A percentile compares a stretch with the other conserved stretches of the same genome.
phyloP scores from a whole-genome alignment of 2,888 invertebrate species.

The Chorisops tibialis region DNA sequence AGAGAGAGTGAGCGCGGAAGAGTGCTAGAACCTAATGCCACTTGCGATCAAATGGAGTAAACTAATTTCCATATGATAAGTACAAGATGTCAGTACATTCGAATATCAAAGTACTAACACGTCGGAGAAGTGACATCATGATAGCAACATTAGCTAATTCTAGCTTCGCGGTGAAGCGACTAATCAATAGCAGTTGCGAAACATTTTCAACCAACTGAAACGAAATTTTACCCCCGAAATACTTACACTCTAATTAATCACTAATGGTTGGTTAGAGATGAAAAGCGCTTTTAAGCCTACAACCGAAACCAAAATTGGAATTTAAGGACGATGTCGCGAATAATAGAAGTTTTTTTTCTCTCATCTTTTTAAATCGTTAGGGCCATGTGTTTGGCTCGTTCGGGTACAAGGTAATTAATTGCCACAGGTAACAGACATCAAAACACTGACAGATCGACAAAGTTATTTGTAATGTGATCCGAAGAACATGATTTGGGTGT shows the following conservation, averaged over 20 bases:
- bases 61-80: constrained; percentile 23
- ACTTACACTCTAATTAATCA: constrained; percentile 13
- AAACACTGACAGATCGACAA: constrained; percentile 20
- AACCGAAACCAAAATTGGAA: too few species aligned
- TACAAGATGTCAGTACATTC: neutral
- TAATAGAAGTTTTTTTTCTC: too few species aligned
- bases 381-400: too few species aligned
- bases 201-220: neutral
- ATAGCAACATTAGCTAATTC: neutral
- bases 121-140: neutral
- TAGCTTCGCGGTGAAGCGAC: neutral
- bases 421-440: constrained; percentile 22
- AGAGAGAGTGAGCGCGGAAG: neutral
- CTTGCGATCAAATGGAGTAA: neutral
- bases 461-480: constrained; percentile 16
- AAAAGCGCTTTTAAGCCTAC: too few species aligned
- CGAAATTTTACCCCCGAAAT: constrained; percentile 6
- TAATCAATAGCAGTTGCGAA: neutral
- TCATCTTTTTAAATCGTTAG: too few species aligned
- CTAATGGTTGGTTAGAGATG: too few species aligned
- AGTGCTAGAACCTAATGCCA: neutral
- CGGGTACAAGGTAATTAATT: constrained; percentile 14
- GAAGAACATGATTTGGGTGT: constrained; percentile 24
- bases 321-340: too few species aligned
- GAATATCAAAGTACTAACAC: neutral